Evolutionary conservation across 2,797 vertebrate species (phyloP).

Genomic region (Gila robusta): DNA sequence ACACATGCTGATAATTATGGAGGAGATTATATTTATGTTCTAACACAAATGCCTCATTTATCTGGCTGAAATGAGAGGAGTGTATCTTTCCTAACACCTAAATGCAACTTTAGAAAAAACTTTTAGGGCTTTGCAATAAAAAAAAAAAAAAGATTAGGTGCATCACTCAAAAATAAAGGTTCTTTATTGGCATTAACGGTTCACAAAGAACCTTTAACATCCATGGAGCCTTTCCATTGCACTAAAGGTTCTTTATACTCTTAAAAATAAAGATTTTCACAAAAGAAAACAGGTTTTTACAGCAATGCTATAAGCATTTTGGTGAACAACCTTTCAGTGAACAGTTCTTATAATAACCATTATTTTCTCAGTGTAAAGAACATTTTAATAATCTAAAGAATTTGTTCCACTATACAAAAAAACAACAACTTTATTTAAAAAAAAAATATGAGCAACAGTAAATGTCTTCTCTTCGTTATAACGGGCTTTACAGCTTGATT

Average conservation of each 20-base stretch:
- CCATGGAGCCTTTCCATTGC: background rate
- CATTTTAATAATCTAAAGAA: background rate
- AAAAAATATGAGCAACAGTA: background rate
- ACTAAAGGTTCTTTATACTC: background rate
- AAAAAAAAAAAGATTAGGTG: background rate
- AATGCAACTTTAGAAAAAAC: background rate
- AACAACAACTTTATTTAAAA: accelerated
- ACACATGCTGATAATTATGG: slow-evolving; percentile 26
- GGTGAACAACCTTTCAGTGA: background rate
- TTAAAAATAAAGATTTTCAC: background rate
- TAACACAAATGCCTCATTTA: slow-evolving; percentile 13
- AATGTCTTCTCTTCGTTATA: background rate
- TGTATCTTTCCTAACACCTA: slow-evolving; percentile 5
- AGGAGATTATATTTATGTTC: slow-evolving; percentile 21
- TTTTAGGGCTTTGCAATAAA: background rate
- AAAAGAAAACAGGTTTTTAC: background rate
- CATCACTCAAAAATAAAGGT: background rate
- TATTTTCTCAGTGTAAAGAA: background rate
- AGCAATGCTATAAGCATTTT: background rate
- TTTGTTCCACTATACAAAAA: background rate
- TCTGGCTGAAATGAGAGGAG: slow-evolving; percentile 14
- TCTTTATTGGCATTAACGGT: background rate
- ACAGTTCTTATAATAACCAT: background rate
- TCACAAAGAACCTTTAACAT: background rate
- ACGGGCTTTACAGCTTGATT: background rate